Evolutionary conservation across 2,113 vertebrate species (phyloP), one percentile per base, ranked within the genome.

Genomic region (Podilymbus podiceps): DNA sequence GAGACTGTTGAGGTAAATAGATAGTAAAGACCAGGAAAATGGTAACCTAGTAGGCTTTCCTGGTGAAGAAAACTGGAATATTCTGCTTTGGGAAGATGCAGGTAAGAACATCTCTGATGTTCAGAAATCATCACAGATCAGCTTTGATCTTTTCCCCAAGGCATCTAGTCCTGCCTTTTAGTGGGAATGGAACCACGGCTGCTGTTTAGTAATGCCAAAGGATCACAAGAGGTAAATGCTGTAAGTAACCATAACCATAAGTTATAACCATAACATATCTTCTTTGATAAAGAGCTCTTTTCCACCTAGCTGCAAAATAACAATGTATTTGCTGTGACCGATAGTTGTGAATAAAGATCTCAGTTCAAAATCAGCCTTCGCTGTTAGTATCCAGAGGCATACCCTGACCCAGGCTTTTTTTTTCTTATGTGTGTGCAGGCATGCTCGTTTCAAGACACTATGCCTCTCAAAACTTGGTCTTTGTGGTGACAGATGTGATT

Each of bases 401-500:
- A 38, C 5, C 23, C 42, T 62, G 47, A 46, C 46, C 19, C 9
- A 44, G 31, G 11, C 5, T 0, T n/a, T 69, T 22, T 49, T 64
- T 69, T 22, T 49, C 60, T 16, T 11, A 10, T 2, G 4, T 46
- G 16, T 40, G 14, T 30, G 52, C 55, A 84, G 71, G 30, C 2
- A 2, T n/a, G 38, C 40, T 72, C 0, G 0, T 47, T 35, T 53
- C 58, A 66, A 76, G 40, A 46, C 20, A 12, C 12, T 25, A 2
- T 11, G 5, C 52, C 15, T 85, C 28, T 47, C 47, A 42, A 94
- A 82, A 19, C 44, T 72, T 62, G 47, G 68, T 72, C n/a, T 68
- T 96, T 67, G 64, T 71, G 33, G 31, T 88, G 49, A 40, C 63
- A 91, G 49, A n/a, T 22, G 16, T 24, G 28, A 35, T 69, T 89